Base-by-base conservation (phyloP, 2,113 vertebrate species). In the Dermatemys mawii region DNA sequence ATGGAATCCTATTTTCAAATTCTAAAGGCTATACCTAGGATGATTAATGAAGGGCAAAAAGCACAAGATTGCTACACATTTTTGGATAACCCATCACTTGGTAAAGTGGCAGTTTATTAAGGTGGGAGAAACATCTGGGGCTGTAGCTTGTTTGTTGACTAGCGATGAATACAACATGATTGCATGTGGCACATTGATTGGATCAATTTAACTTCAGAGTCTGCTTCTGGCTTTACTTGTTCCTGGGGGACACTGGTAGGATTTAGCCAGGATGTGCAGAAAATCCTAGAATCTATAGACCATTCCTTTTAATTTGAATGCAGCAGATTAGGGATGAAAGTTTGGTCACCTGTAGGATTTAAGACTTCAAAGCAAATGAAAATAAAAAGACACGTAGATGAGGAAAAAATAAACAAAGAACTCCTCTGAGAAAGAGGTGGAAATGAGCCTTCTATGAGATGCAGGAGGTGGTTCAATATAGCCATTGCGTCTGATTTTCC, bases 281-380 rank as follows among this genome's bases (percentile, higher is more conserved):
- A 98, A 98, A 98, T 98, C 98, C 98, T 94, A 97, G 95, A 98
- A 98, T 98, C 98, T 98, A 98, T 98, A 98, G 96, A 97, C 91
- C 86, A 29, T 96, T 97, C 97, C 97, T 97, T 98, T 98, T 98
- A 98, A 98, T 98, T 98, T 98, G 98, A 98, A 98, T 97, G 96
- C 98, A 97, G 93, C 97, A 98, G 98, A 98, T 98, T 98, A 98
- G 11, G 81, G 98, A 98, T 98, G 98, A 98, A 98, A 98, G 97
- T 97, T 97, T 98, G 97, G 98, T 98, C 98, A 98, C 98, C 97
- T 98, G 97, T 84, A 96, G 97, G 98, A 98, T 98, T 98, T 98
- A 92, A 90, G 51, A 97, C 98, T 98, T 98, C 98, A 98, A 98
- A 98, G 96, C 50, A 90, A 95, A 90, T 90, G 60, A 97, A 98